Percentiles rank a stretch among this genome's conserved stretches.
Conservation (phyloP, 2,888 invertebrate species). For the Heliconius ismenius region DNA sequence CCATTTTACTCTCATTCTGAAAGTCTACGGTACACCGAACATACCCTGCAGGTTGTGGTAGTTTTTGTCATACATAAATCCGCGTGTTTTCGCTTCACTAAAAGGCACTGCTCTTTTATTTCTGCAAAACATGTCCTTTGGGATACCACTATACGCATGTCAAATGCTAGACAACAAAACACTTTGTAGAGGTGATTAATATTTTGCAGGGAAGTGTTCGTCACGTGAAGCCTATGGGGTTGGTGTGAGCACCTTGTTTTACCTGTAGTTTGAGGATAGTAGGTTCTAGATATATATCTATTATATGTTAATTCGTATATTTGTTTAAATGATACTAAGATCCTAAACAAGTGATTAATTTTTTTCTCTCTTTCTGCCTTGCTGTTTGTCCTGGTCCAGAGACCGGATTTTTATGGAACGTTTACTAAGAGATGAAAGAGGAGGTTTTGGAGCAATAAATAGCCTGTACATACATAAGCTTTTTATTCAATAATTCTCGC, state of each 20-base stretch:
- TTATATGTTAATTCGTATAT: too few species aligned
- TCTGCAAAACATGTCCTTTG: slow-evolving; percentile 42
- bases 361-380: too few species aligned
- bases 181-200: slow-evolving; percentile 40
- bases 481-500: too few species aligned
- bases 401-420: too few species aligned
- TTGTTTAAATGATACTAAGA: neutral
- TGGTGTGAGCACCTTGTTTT: neutral
- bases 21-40: neutral
- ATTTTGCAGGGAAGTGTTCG: slow-evolving; percentile 34
- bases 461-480: too few species aligned
- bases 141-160: slow-evolving; percentile 36
- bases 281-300: too few species aligned
- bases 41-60: slow-evolving; percentile 15
- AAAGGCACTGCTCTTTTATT: slow-evolving; percentile 43
- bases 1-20: neutral
- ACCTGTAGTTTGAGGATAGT: neutral
- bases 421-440: too few species aligned
- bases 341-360: too few species aligned
- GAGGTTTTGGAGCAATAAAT: too few species aligned
- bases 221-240: neutral
- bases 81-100: slow-evolving; percentile 39
- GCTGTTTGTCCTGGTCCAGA: too few species aligned
- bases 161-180: slow-evolving; percentile 40
- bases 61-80: slow-evolving; percentile 36